Conservation (phyloP, 2,888 invertebrate species). For the Drosophila fulvimacula region DNA sequence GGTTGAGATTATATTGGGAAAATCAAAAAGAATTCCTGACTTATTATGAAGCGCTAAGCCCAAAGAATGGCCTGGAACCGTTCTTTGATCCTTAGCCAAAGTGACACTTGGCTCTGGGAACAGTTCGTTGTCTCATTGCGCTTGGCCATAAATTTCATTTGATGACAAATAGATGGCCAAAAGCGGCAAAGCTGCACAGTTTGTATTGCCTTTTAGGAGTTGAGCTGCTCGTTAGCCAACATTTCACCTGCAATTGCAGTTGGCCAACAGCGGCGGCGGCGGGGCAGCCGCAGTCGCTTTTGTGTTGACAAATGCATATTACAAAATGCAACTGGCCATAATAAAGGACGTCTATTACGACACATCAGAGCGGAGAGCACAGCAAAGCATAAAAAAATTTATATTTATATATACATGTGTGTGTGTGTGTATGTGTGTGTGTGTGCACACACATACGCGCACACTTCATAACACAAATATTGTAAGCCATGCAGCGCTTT, state of each 20-base stretch:
- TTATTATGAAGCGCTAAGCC: neutral
- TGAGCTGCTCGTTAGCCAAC: slow-evolving; percentile 53
- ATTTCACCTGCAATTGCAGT: slow-evolving; percentile 52
- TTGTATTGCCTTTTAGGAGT: slow-evolving; percentile 39
- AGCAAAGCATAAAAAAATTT: slow-evolving; percentile 15
- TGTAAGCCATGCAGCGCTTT: slow-evolving; percentile 70
- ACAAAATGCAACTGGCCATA: slow-evolving; percentile 72
- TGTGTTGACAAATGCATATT: slow-evolving; percentile 77
- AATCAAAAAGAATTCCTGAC: neutral
- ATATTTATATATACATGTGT: neutral
- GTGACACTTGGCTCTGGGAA: slow-evolving; percentile 13
- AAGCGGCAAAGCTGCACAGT: slow-evolving; percentile 24
- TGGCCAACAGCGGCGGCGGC: slow-evolving; percentile 25
- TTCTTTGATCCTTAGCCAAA: neutral
- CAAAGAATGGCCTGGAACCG: neutral
- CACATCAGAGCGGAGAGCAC: slow-evolving; percentile 38
- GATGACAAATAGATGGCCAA: slow-evolving; percentile 48
- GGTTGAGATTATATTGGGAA: neutral
- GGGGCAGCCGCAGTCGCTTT: slow-evolving; percentile 36
- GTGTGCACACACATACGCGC: slow-evolving; percentile 9
- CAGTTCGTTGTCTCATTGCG: slow-evolving; percentile 35
- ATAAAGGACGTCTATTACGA: slow-evolving; percentile 69
- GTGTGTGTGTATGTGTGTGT: neutral
- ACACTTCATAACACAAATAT: slow-evolving; percentile 68
- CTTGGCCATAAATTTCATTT: slow-evolving; percentile 37